Conservation (phyloP, 2,113 vertebrate genomes). For the Salvator merianae region DNA sequence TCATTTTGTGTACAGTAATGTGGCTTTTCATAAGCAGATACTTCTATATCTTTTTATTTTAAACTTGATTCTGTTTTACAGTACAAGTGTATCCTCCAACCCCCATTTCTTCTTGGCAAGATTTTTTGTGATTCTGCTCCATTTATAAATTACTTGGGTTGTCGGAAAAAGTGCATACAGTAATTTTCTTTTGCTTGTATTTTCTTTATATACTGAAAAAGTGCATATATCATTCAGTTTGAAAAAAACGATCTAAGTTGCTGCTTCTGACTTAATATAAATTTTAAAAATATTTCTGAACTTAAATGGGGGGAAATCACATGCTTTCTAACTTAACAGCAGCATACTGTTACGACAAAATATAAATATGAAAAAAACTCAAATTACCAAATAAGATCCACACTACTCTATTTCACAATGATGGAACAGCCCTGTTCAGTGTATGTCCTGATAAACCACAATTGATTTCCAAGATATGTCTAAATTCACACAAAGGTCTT, state of each 20-base stretch:
- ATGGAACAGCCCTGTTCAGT: background rate
- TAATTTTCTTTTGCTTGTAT: no score
- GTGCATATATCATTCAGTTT: background rate
- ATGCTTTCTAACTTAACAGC: background rate
- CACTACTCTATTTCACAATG: background rate
- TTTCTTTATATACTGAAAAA: background rate
- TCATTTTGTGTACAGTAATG: no score
- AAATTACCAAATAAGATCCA: background rate
- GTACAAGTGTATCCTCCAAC: no score
- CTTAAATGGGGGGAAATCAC: background rate
- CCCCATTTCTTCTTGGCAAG: no score
- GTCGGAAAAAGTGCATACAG: no score
- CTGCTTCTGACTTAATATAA: background rate
- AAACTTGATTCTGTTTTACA: no score
- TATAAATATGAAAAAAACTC: background rate
- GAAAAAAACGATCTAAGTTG: background rate
- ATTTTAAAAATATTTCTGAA: background rate
- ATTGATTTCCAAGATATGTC: background rate
- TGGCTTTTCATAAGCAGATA: no score
- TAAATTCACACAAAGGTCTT: background rate
- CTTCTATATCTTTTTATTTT: no score
- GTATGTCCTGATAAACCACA: background rate
- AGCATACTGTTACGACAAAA: background rate
- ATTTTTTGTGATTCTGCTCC: no score
- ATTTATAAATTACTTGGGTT: no score